Evolutionary conservation across 2,797 vertebrate genomes (phyloP).

Genomic region (Anableps anableps): DNA sequence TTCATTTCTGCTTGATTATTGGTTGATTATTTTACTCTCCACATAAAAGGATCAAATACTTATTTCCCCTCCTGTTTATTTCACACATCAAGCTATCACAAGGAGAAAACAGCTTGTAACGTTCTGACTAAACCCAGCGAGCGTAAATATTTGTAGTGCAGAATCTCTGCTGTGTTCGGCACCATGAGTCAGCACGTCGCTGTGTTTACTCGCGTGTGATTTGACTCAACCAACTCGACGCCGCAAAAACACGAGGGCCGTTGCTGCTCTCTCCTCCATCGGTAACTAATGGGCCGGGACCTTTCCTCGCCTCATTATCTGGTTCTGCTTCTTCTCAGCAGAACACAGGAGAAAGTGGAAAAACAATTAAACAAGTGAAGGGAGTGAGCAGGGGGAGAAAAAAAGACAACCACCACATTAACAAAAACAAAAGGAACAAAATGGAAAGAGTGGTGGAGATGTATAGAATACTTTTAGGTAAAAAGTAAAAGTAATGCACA

Average conservation of each 20-base stretch:
- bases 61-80: conserved; percentile 7
- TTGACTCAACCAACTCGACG: conserved; percentile 33
- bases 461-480: conserved; percentile 13
- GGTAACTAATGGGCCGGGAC: conserved; percentile 57
- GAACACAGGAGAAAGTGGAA: conserved; percentile 25
- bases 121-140: neutral
- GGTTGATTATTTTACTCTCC: neutral
- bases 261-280: conserved; percentile 52
- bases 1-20: neutral
- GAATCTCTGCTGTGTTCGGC: neutral
- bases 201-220: conserved; percentile 25
- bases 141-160: neutral
- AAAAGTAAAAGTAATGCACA: conserved; percentile 30
- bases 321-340: conserved; percentile 63
- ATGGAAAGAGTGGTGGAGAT: neutral
- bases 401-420: neutral
- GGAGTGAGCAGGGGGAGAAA: neutral
- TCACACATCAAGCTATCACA: neutral
- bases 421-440: conserved; percentile 1
- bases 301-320: conserved; percentile 70
- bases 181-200: conserved; percentile 15
- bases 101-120: conserved; percentile 11
- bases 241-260: conserved; percentile 47
- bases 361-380: conserved; percentile 3
- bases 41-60: conserved; percentile 6